A percentile compares a stretch with the other conserved stretches of the same genome.
phyloP scores from a whole-genome alignment of 2,113 vertebrate genomes.

The Sphyrna mokarran region DNA sequence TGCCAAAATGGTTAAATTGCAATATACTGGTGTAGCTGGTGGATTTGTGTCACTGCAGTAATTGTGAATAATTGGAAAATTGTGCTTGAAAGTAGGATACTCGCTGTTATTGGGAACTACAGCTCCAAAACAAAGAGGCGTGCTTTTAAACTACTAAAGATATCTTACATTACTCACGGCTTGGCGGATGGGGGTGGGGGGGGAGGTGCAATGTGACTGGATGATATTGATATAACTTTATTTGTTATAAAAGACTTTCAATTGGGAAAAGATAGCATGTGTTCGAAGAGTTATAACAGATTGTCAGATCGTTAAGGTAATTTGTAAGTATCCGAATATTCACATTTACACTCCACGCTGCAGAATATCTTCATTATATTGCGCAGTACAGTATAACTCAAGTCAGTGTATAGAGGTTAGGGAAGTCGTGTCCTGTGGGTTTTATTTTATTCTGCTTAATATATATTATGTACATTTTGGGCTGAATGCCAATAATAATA shows the following conservation, averaged over 20 bases:
- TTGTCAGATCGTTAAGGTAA: not conserved
- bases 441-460: conserved; percentile 44
- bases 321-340: not conserved
- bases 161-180: not conserved
- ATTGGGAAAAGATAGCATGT: not conserved
- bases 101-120: not conserved
- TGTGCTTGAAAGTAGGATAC: not conserved
- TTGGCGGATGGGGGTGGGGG: too few species aligned
- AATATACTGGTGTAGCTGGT: not conserved
- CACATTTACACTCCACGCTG: not conserved
- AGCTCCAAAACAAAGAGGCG: not conserved
- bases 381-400: not conserved
- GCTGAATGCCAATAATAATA: not conserved
- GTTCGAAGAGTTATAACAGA: not conserved
- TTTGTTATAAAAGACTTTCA: not conserved
- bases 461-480: conserved; percentile 35
- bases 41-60: conserved; percentile 1
- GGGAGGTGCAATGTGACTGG: too few species aligned
- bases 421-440: not conserved
- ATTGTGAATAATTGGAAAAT: conserved; percentile 30
- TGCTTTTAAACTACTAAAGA: conserved; percentile 26
- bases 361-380: not conserved
- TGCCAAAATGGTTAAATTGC: not conserved
- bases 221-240: not conserved
- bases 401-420: not conserved